Percentiles rank a stretch among this genome's conserved stretches.
These are phyloP conservation scores for Alsophila aescularia DNA, from an alignment of 2,888 invertebrate genomes.

Conservation along the genomic window DNA sequence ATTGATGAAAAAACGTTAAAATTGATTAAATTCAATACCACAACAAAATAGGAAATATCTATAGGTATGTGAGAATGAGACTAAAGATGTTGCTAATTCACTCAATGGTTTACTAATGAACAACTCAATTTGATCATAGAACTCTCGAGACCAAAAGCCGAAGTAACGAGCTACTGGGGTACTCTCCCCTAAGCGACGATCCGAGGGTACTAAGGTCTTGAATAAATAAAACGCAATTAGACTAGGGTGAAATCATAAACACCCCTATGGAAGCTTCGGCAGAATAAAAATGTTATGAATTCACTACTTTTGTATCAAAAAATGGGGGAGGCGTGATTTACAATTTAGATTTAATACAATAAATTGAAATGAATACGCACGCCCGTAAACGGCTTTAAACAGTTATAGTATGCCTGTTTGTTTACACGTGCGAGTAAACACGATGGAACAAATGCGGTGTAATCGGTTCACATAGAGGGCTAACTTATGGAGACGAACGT, in stretches of 20 bases:
- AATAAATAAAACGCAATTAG: slow-evolving; percentile 82
- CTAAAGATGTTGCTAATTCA: slow-evolving; percentile 17
- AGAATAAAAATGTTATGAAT: slow-evolving; percentile 57
- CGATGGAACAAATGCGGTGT: slow-evolving; percentile 51
- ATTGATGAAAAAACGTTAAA: no score
- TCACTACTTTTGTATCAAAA: slow-evolving; percentile 38
- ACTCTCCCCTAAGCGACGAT: slow-evolving; percentile 53
- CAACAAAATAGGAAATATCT: no score
- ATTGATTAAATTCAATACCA: not conserved
- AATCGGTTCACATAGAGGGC: slow-evolving; percentile 58
- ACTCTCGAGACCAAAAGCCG: slow-evolving; percentile 51
- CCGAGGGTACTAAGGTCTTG: slow-evolving; percentile 63
- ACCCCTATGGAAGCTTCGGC: slow-evolving; percentile 47
- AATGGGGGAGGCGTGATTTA: slow-evolving; percentile 51
- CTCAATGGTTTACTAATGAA: slow-evolving; percentile 36
- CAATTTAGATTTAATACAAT: slow-evolving; percentile 52
- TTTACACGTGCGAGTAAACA: slow-evolving; percentile 58
- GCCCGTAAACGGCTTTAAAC: slow-evolving; percentile 42
- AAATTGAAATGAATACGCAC: slow-evolving; percentile 30
- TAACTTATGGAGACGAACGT: slow-evolving; percentile 53
- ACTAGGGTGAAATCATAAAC: slow-evolving; percentile 53
- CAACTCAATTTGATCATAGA: slow-evolving; percentile 47
- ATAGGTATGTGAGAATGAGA: no score
- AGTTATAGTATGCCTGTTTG: slow-evolving; percentile 40
- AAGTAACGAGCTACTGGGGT: slow-evolving; percentile 64